These are phyloP conservation scores for Vanessa tameamea DNA, from an alignment of 1,140 invertebrate genomes.

Conservation along the genomic window DNA sequence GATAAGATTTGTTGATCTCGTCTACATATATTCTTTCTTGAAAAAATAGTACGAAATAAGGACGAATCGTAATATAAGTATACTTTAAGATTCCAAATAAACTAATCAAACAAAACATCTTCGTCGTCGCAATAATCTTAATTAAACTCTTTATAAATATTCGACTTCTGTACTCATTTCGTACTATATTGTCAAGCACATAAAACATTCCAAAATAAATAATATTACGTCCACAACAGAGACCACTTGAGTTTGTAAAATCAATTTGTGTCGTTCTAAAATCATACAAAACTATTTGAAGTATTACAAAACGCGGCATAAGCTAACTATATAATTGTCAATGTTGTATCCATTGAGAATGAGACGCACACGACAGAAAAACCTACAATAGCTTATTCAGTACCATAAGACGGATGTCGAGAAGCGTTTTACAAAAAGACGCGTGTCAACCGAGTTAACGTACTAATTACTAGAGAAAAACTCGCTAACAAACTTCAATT, in stretches of 20 bases:
- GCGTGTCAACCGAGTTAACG: slow-evolving; percentile 58
- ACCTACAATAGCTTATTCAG: slow-evolving; percentile 56
- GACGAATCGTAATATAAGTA: no score
- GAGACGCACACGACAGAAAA: slow-evolving; percentile 58
- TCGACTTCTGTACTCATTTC: no score
- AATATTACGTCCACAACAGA: not conserved
- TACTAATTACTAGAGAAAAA: slow-evolving; percentile 59
- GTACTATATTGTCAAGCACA: not conserved
- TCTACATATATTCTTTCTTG: no score
- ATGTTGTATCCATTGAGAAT: slow-evolving; percentile 48
- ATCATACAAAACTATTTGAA: slow-evolving; percentile 30
- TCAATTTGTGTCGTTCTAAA: slow-evolving; percentile 33
- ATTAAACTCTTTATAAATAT: no score
- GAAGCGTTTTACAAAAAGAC: slow-evolving; percentile 50
- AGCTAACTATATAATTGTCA: slow-evolving; percentile 50
- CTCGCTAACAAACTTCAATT: slow-evolving; percentile 45
- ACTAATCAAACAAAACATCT: no score
- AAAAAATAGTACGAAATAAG: no score
- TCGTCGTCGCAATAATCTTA: no score
- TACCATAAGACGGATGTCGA: slow-evolving; percentile 49
- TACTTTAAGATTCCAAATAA: no score
- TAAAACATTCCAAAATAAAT: slow-evolving; percentile 1
- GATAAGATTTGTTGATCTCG: no score
- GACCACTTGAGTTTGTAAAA: slow-evolving; percentile 8
- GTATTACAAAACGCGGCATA: slow-evolving; percentile 47